Evolutionary conservation across 2,888 invertebrate genomes (phyloP), one percentile per base, ranked within the genome.

Genomic region (Rotaria magnacalcarata): DNA sequence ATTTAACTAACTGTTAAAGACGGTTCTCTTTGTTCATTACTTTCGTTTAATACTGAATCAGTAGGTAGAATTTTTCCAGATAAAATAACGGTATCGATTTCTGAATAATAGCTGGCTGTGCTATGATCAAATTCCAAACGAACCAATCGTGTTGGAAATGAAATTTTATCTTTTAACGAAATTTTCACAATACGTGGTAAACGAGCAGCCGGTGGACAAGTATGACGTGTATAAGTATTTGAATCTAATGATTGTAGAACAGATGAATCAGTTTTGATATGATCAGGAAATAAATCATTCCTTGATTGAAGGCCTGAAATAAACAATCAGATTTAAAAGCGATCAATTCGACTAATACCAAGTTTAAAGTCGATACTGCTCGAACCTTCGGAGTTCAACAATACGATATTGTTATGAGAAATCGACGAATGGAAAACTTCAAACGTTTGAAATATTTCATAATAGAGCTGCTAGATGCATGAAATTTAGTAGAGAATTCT

Each of bases 41-140:
- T 5, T 16, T 19, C 34, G 19, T 27, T 27, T 16, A 27, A 16
- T 14, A 27, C 34, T 34, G 67, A 67, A 67, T 67, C 11, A 16
- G 34, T 34, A 4, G 67, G 4, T 5, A 34, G 34, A 19, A 19
- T 67, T 80, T n/a, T 80, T 10, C 80, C 80, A 47, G 2, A 47
- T 24, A 80, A n/a, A 80, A 80, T 43, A 80, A 80, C 47, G 3
- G 47, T 47, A 80, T 80, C 80, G 7, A 80, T 80, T 80, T 80
- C 80, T 24, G 80, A 47, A 80, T 80, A 80, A 47, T 80, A 80
- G 47, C 14, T n/a, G 4, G 1, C 80, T 41, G 80, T 80, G 47
- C 80, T 80, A 80, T 80, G 80, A 80, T 80, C 80, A 19, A 80
- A 80, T 80, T 80, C 47, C n/a, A 80, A 47, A 80, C 80, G 80